phyloP scores from a whole-genome alignment of 53 echinoderm and acorn worm genomes.

The Actinopyga echinites region DNA sequence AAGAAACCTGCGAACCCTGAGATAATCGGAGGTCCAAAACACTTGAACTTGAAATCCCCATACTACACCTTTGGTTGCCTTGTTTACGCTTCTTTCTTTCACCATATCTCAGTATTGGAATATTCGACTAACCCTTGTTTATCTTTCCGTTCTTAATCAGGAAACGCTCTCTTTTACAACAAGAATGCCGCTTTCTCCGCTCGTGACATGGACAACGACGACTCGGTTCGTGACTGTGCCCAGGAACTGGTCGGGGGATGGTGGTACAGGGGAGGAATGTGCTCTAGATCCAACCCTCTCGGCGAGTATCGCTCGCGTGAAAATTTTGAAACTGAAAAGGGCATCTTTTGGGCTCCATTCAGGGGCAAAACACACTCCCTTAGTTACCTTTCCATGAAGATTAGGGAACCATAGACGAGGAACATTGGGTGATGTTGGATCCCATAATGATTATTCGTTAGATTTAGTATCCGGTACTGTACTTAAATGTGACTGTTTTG shows the following conservation, averaged over 20 bases:
- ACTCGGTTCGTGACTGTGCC: background rate
- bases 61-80: no score
- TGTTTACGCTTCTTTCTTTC: no score
- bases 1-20: no score
- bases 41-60: no score
- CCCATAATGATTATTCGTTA: no score
- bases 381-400: background rate
- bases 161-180: slow-evolving; percentile 14
- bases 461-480: no score
- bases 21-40: no score
- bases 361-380: slow-evolving; percentile 17
- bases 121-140: no score
- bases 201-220: slow-evolving; percentile 20
- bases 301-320: background rate
- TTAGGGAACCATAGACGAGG: no score
- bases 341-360: slow-evolving; percentile 27
- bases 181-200: slow-evolving; percentile 19
- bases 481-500: no score
- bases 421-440: no score
- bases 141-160: background rate
- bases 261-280: slow-evolving; percentile 27
- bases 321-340: background rate
- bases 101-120: no score
- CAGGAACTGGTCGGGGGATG: background rate
- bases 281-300: slow-evolving; percentile 14